phyloP scores from a whole-genome alignment of 1,140 invertebrate genomes.

The Solen grandis region DNA sequence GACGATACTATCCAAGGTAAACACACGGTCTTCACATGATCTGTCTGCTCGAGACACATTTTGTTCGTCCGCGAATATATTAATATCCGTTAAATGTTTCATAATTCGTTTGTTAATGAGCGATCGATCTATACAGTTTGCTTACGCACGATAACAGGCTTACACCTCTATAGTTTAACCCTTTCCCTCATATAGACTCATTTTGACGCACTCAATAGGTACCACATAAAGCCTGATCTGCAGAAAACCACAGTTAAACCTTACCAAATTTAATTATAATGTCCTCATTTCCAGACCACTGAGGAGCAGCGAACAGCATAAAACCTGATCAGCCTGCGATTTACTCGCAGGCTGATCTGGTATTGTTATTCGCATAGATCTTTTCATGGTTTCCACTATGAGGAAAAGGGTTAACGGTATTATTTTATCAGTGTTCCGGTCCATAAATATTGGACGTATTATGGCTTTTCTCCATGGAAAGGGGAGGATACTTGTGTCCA shows the following conservation, averaged over 20 bases:
- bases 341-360: too few relatives aligned
- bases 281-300: too few relatives aligned
- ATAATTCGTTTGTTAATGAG: constrained; percentile 44
- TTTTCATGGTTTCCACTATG: too few relatives aligned
- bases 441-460: constrained; percentile 53
- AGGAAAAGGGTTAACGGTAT: too few relatives aligned
- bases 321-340: too few relatives aligned
- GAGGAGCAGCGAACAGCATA: too few relatives aligned
- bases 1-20: constrained; percentile 32
- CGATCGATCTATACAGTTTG: constrained; percentile 53
- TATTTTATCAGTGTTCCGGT: constrained; percentile 37
- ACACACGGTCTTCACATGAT: constrained; percentile 56
- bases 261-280: too few relatives aligned
- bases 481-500: constrained; percentile 53
- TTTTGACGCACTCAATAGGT: too few relatives aligned
- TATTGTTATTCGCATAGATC: too few relatives aligned
- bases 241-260: too few relatives aligned
- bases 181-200: too few relatives aligned
- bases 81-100: constrained; percentile 27
- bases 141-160: constrained; percentile 43
- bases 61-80: constrained; percentile 55
- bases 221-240: too few relatives aligned
- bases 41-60: constrained; percentile 40
- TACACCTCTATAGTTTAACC: constrained; percentile 51
- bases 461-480: constrained; percentile 56